Evolutionary conservation across 2,888 invertebrate genomes (phyloP).

Genomic region (Fragum fragum): DNA sequence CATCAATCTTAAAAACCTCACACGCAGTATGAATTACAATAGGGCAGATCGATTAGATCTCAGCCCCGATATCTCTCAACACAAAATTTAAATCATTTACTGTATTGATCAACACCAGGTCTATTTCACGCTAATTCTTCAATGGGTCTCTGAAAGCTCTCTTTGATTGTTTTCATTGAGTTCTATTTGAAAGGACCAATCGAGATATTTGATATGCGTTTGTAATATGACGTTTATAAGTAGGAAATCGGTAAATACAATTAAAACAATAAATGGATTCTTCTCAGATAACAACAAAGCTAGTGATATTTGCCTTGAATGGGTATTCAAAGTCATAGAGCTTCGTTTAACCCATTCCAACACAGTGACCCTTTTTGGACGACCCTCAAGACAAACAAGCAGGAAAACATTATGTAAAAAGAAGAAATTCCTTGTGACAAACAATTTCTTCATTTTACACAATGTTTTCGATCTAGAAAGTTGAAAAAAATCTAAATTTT

Average conservation of each 20-base stretch:
- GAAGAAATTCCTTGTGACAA: too few species aligned
- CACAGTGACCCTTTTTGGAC: too few species aligned
- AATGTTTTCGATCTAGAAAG: too few species aligned
- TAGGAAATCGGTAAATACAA: background rate
- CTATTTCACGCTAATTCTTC: background rate
- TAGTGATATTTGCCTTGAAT: too few species aligned
- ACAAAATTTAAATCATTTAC: constrained; percentile 16
- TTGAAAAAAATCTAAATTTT: too few species aligned
- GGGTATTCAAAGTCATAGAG: too few species aligned
- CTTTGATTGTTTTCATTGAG: background rate
- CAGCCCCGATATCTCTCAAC: background rate
- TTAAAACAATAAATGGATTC: background rate
- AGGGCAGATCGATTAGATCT: background rate
- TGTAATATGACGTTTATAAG: background rate
- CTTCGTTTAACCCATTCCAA: too few species aligned
- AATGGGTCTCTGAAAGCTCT: background rate
- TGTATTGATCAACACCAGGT: background rate
- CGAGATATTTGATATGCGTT: background rate
- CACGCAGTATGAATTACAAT: background rate
- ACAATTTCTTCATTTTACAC: too few species aligned
- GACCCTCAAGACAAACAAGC: too few species aligned
- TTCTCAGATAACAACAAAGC: too few species aligned
- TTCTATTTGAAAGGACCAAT: background rate
- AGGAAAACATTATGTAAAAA: too few species aligned
- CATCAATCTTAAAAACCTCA: background rate